These are phyloP conservation scores for Atta cephalotes DNA, from an alignment of 1,140 invertebrate species.

Conservation along the genomic window DNA sequence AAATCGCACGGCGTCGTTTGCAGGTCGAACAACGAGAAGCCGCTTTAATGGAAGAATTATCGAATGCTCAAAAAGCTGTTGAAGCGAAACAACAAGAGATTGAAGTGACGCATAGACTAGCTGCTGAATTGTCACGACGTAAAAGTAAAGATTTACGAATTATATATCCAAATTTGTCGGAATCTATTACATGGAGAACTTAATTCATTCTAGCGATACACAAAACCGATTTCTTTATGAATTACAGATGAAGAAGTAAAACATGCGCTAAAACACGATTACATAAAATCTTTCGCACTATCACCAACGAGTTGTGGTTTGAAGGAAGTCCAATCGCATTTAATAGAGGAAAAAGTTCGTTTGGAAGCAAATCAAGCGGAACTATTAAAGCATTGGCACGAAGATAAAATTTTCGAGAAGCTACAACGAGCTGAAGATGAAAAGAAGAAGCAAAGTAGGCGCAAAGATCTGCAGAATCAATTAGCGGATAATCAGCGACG, in stretches of 20 bases:
- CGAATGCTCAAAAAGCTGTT: background rate
- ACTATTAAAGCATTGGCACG: background rate
- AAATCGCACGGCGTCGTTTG: slow-evolving; percentile 7
- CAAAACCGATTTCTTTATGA: background rate
- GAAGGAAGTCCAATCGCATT: background rate
- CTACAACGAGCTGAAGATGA: background rate
- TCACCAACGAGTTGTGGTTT: background rate
- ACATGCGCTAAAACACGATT: background rate
- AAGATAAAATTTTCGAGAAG: background rate
- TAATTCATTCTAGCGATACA: background rate
- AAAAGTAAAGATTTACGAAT: slow-evolving; percentile 51
- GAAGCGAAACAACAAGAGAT: slow-evolving; percentile 29
- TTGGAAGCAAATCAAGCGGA: background rate
- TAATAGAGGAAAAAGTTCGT: background rate
- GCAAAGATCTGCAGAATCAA: slow-evolving; percentile 49
- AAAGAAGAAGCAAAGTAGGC: slow-evolving; percentile 19
- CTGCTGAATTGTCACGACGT: slow-evolving; percentile 49
- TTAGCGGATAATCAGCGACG: slow-evolving; percentile 43
- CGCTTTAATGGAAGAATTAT: background rate
- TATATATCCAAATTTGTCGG: background rate
- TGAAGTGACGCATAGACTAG: slow-evolving; percentile 40
- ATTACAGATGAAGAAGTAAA: slow-evolving; percentile 41
- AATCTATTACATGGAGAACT: too few relatives aligned
- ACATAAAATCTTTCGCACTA: background rate
- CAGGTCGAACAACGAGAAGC: slow-evolving; percentile 46